A percentile compares a stretch with the other conserved stretches of the same genome.
Conservation (phyloP, 2,113 vertebrate genomes). For the Ammodytes dubius region DNA sequence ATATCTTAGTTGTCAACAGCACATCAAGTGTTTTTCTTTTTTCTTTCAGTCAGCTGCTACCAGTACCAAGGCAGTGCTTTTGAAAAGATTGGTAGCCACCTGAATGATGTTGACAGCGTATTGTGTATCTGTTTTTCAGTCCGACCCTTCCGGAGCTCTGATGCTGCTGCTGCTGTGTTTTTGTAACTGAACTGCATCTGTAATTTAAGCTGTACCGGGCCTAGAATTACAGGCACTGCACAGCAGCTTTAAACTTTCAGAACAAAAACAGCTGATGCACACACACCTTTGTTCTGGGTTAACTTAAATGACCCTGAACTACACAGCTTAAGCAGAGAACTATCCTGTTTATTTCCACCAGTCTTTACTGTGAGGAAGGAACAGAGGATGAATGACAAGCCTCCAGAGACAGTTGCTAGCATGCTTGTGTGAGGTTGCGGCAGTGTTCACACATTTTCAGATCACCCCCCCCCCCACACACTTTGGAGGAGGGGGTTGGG, state of each 20-base stretch:
- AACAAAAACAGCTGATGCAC: conserved; percentile 52
- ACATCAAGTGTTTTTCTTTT: neutral
- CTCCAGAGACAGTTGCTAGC: neutral
- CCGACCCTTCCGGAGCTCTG: conserved; percentile 11
- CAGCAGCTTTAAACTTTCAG: conserved; percentile 33
- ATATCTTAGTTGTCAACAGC: neutral
- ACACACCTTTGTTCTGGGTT: conserved; percentile 10
- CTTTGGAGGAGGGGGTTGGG: no score
- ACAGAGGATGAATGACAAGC: conserved; percentile 1
- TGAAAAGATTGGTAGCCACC: neutral
- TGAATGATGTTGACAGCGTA: neutral
- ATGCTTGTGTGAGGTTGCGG: neutral
- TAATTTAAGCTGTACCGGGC: conserved; percentile 53
- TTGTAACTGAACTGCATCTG: conserved; percentile 49
- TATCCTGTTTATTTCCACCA: neutral
- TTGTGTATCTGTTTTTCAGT: neutral
- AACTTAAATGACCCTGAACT: conserved; percentile 7
- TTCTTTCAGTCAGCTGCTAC: neutral
- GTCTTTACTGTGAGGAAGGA: neutral
- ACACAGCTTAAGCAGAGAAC: neutral
- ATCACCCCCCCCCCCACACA: neutral
- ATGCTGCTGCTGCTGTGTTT: conserved; percentile 31
- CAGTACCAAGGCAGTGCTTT: neutral
- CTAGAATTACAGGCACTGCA: conserved; percentile 32
- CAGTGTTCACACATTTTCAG: conserved; percentile 22